Percentiles rank a stretch among this genome's conserved stretches.
These are phyloP conservation scores for Helleia helle DNA, from an alignment of 2,888 invertebrate genomes.

Conservation along the genomic window DNA sequence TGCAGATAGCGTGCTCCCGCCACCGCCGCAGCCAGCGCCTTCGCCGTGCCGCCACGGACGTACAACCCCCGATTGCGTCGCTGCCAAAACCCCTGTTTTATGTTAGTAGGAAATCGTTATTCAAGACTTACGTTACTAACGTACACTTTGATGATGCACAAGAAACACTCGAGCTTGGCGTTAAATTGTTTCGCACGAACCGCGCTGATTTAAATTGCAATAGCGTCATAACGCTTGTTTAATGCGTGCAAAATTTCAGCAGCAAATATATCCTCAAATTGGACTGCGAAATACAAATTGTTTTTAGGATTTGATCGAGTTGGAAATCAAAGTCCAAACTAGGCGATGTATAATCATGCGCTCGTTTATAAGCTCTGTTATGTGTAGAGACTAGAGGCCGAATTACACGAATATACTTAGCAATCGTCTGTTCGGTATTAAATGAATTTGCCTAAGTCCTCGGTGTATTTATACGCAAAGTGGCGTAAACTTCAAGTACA, in stretches of 20 bases:
- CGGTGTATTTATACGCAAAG: background rate
- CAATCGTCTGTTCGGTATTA: background rate
- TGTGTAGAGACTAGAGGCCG: too few relatives aligned
- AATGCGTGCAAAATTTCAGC: background rate
- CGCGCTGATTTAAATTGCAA: background rate
- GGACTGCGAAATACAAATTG: background rate
- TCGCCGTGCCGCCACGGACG: slow-evolving; percentile 36
- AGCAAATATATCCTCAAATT: background rate
- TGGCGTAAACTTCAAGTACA: background rate
- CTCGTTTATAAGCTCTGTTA: too few relatives aligned
- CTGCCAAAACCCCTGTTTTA: slow-evolving; percentile 22
- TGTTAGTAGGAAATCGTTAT: slow-evolving; percentile 22
- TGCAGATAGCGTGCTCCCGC: slow-evolving; percentile 70
- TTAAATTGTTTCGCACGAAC: background rate
- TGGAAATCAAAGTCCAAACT: background rate
- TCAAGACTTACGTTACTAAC: slow-evolving; percentile 14
- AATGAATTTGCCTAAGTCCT: background rate
- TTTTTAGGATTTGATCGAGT: background rate
- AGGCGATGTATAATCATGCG: background rate
- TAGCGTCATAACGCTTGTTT: too few relatives aligned
- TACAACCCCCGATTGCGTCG: slow-evolving; percentile 19
- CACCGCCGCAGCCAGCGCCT: slow-evolving; percentile 35
- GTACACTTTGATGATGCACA: background rate
- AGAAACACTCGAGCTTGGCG: background rate
- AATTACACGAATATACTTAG: too few relatives aligned